Base-by-base conservation (phyloP, 64 coral and sea anemone genomes). In the Acropora yongei region DNA sequence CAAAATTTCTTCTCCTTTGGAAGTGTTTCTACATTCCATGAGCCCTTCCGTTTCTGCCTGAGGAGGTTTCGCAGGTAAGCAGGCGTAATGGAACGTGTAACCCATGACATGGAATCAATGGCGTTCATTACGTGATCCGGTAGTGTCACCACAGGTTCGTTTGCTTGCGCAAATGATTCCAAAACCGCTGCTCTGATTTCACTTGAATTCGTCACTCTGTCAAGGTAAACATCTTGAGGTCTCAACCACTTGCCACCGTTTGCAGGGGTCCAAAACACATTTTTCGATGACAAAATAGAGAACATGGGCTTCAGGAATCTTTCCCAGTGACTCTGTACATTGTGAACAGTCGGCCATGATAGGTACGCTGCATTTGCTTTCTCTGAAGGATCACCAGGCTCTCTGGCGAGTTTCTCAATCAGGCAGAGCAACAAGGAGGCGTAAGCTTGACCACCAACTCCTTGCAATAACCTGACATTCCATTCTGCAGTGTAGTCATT, bases 401-500 rank as follows among this genome's bases (percentile, higher is more conserved):
- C 79, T 11, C 76, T 80, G 44, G 89, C 79, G 42, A 79, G 91
- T 78, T 30, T 49, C 18, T 72, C 82, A 12, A 91, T 68, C 49
- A 95, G 68, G 12, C 68, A 48, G 49, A 93, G 50, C 46, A 98
- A 72, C 68, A 95, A 13, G 4, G 20, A 93, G 53, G 90, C 93
- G 66, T 98, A 98, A 14, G 93, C 88, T 50, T 67, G 41, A 30
- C 58, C 86, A 46, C 90, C 90, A 6, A 98, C 93, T 30, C 20
- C 68, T 30, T 87, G 71, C 61, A 87, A 72, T 41, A 98, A 90
- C 65, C 74, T 55, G 16, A 86, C 80, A 86, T 98, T 95, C 96
- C 96, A 98, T 87, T 98, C 87, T 16, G 93, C 96, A 1, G 93
- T 90, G 7, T 86, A 87, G 76, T 98, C 96, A 90, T 93, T 90